Conservation (phyloP, 2,888 invertebrate species). For the Chloromyia formosa region DNA sequence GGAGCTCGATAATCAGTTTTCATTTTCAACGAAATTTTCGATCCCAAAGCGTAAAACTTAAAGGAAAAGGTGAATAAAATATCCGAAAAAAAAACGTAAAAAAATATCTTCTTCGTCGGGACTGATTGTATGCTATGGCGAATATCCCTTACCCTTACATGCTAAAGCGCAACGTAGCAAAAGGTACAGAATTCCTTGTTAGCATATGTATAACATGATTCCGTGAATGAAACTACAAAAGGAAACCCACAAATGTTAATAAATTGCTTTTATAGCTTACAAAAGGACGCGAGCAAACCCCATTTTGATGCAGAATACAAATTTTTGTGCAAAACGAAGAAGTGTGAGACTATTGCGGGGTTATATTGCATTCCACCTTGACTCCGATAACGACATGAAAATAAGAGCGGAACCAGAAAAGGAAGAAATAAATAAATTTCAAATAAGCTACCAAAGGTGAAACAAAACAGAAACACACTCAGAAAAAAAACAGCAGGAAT, state of each 20-base stretch:
- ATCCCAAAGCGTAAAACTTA: neutral
- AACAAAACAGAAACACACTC: neutral
- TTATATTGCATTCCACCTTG: neutral
- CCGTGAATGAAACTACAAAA: slow-evolving; percentile 29
- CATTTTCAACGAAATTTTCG: neutral
- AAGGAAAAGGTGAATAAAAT: slow-evolving; percentile 14
- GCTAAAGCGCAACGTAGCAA: too few relatives aligned
- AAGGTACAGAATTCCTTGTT: slow-evolving; percentile 9
- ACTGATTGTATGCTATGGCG: slow-evolving; percentile 12
- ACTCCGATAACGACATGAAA: neutral
- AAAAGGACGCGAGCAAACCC: slow-evolving; percentile 37
- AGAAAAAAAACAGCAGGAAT: neutral
- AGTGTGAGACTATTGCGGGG: too few relatives aligned
- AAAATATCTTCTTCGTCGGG: slow-evolving; percentile 4
- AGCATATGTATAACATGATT: slow-evolving; percentile 37
- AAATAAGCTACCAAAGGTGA: slow-evolving; percentile 30
- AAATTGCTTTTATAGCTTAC: slow-evolving; percentile 42
- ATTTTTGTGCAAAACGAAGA: slow-evolving; percentile 10
- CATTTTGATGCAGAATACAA: slow-evolving; percentile 42
- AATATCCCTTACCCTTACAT: neutral
- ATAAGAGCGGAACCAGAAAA: neutral
- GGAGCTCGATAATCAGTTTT: slow-evolving; percentile 34
- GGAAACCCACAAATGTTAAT: slow-evolving; percentile 43
- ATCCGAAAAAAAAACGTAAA: neutral
- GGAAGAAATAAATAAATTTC: slow-evolving; percentile 37